Evolutionary conservation across 2,113 vertebrate genomes (phyloP).

Genomic region (Antidorcas marsupialis): DNA sequence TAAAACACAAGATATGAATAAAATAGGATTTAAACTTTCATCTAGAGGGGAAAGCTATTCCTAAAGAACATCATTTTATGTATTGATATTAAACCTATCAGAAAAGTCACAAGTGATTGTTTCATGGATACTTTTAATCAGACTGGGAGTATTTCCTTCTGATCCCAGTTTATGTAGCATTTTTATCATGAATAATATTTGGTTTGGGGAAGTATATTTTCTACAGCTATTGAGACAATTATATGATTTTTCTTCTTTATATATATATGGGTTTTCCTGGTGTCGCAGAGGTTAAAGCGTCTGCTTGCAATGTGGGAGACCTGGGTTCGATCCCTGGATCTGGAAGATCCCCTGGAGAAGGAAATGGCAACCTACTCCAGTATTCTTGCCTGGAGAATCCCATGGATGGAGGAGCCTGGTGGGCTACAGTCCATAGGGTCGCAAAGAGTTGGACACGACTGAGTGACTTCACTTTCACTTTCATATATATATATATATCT

Average conservation of each 20-base stretch:
- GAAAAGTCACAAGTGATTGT: not conserved
- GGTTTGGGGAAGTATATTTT: not conserved
- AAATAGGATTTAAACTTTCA: constrained; percentile 5
- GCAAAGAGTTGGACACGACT: fast-evolving
- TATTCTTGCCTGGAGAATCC: no score
- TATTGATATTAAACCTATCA: not conserved
- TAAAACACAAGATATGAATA: constrained; percentile 28
- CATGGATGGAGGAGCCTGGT: no score
- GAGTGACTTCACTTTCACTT: no score
- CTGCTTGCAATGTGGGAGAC: no score
- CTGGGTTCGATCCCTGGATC: no score
- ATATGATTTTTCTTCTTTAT: not conserved
- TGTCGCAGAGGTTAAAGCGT: no score
- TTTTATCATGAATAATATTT: not conserved
- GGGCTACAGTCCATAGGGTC: no score
- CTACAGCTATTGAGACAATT: not conserved
- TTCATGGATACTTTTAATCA: not conserved
- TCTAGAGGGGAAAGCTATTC: not conserved
- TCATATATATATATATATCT: no score
- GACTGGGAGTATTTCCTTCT: not conserved
- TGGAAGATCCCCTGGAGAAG: no score
- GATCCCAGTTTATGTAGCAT: not conserved
- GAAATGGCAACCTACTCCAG: no score
- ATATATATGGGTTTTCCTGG: no score
- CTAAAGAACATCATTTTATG: not conserved